Base-by-base conservation (phyloP, 1,140 invertebrate species). In the Cecropterus lyciades region DNA sequence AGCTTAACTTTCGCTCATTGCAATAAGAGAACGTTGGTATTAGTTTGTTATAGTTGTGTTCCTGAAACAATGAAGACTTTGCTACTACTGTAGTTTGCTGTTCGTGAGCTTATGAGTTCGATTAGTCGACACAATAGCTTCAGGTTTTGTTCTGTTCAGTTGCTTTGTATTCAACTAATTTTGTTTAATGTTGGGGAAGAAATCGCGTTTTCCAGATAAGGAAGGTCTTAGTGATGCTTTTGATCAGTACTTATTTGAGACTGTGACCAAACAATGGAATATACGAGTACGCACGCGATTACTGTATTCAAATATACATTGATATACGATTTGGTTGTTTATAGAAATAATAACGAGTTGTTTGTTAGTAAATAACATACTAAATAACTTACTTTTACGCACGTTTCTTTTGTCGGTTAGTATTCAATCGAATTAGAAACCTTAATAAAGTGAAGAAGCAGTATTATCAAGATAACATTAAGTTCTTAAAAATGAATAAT, bases 71-170 rank as follows among this genome's bases (percentile, higher is more conserved):
- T 45, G 52, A 65, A 33, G 46, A 53, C 33, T 56, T 49, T 16
- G 51, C 60, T 48, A 15, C 20, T 57, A 20, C 14, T 57, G 16
- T 63, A 42, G 30, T 40, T 69, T 57, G 45, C 27, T 45, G 57
- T 45, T 68, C 52, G 27, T 64, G 46, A 42, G 33, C 51, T 49
- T 63, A 64, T 42, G 60, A 55, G 60, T 64, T 52, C 45, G 67
- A 64, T 69, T 64, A 42, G 20, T 17, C 14, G 24, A 64, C 8
- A 69, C 67, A 69, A 69, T 69, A 69, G 67, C 40, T 63, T 57
- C 52, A 53, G 14, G 45, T 56, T 69, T 64, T 49, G 60, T 69
- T 51, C 53, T 56, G 16, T 46, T 63, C 59, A 63, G 67, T 63
- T 52, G 67, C 62, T 56, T 63, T 64, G 30, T 69, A 64, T 64